Base-by-base conservation (phyloP, 2,797 vertebrate genomes). In the Betta splendens region DNA sequence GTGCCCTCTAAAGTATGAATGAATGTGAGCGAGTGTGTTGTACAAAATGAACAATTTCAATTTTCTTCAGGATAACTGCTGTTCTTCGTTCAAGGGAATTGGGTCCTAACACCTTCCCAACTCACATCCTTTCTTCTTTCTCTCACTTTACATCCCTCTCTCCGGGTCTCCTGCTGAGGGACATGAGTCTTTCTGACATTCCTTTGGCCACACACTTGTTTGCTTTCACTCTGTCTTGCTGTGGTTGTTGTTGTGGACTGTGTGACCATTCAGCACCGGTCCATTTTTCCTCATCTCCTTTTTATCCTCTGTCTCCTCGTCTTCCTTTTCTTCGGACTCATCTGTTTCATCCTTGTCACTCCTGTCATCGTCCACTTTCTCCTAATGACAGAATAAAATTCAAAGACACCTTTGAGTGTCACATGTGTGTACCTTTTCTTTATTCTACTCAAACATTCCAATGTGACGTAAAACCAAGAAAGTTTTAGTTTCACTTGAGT, bases 271-370 rank as follows among this genome's bases (percentile, higher is more conserved):
- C 82, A 83, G 90, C 11, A 94, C 67, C 0, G 89, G 90, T 5
- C 94, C 92, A 12, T 93, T 95, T 84, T 92, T 95, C 43, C 79
- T 81, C 11, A 45, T 71, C 43, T 69, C 77, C 26, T 74, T 81
- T 36, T 78, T 86, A 65, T 17, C 58, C 7, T 25, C 53, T 18
- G 57, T 84, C 9, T 63, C 51, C 5, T 72, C 81, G 18, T 80
- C 85, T 2, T 82, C 74, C 7, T 90, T 80, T 15, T 92, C 89
- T 9, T 81, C 86, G 0, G 90, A 90, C 65, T 92, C 68, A 5
- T 94, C 91, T 0, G 96, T 98, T 88, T 98, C 97, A 0, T 98
- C 97, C 0, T 91, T 90, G 84, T 99, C 97, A 0, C 96, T 98
- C 59, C 97, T 89, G 62, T 96, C 96, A 0, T 99, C 97, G 44